phyloP scores from a whole-genome alignment of 2,888 invertebrate genomes.

The Allophyes oxyacanthae region DNA sequence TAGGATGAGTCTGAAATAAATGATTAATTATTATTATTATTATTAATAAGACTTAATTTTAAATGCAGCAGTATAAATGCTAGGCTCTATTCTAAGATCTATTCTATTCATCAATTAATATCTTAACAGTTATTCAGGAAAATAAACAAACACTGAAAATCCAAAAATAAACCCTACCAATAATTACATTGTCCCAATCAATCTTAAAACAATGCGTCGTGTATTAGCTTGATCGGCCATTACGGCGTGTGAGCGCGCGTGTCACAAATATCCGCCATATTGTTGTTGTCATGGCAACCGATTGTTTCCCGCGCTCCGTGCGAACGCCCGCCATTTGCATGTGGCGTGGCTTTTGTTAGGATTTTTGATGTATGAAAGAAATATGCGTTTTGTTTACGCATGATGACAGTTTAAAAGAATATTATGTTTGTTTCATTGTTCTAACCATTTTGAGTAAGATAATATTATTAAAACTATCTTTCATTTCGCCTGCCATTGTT shows the following conservation, averaged over 20 bases:
- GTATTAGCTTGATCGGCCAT: constrained; percentile 48
- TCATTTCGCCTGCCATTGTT: too few species aligned
- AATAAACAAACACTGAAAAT: not conserved
- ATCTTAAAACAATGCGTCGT: constrained; percentile 47
- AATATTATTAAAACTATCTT: too few species aligned
- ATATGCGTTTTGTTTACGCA: constrained; percentile 28
- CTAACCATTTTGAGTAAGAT: too few species aligned
- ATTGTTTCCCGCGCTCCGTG: constrained; percentile 65
- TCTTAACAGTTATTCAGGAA: too few species aligned
- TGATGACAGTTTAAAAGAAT: constrained; percentile 17
- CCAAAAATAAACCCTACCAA: constrained; percentile 29
- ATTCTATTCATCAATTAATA: too few species aligned
- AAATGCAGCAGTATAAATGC: too few species aligned
- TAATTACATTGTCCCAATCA: constrained; percentile 46
- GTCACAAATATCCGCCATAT: constrained; percentile 64
- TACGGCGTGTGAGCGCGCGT: constrained; percentile 61
- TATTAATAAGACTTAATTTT: too few species aligned
- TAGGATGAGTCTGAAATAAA: too few species aligned
- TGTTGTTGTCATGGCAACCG: constrained; percentile 66
- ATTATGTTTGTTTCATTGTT: constrained; percentile 3
- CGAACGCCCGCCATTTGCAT: constrained; percentile 59
- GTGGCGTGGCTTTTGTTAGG: constrained; percentile 43
- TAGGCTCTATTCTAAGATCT: too few species aligned
- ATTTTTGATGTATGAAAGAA: constrained; percentile 56
- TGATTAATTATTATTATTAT: too few species aligned